Base-by-base conservation (phyloP, 2,797 vertebrate species). In the Sciaenops ocellatus region DNA sequence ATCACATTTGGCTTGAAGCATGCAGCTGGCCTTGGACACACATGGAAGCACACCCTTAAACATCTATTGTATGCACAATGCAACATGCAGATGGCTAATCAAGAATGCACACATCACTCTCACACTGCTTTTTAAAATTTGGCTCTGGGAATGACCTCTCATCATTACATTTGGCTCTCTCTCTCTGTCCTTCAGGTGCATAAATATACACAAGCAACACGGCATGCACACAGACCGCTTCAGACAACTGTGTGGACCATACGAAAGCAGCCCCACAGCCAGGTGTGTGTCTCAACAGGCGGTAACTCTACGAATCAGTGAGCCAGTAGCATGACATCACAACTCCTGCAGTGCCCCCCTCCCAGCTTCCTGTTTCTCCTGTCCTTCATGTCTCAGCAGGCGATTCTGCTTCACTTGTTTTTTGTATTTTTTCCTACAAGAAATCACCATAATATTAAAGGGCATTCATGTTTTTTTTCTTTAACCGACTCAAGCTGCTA, bases 371-470 rank as follows among this genome's bases (percentile, higher is more conserved):
- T 80, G 86, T 81, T 84, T 87, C 88, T 88, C 79, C 77, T 80
- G 85, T 88, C 91, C 89, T 89, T 86, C 85, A 82, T 89, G 62
- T 83, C 86, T 55, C 91, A 89, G 88, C 84, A 83, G 86, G 91
- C 7, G 15, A 82, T 83, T 75, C 64, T 54, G 80, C 80, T 83
- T 87, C 78, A 77, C 83, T 81, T 86, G 67, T 52, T 82, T 79
- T 59, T 41, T 10, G 13, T 30, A 66, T 52, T 17, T 64, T 34
- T 4, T 24, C 8, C 52, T 22, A 13, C 20, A 52, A 65, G 57
- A 22, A 79, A 34, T 75, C 57, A 56, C 56, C 42, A 28, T 46
- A 73, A 80, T 79, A 59, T 47, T 56, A 65, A 74, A 73, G 34
- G 62, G 63, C 57, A 50, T 28, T 3, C 4, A 1, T 18, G 38